Base-by-base conservation (phyloP, 2,888 invertebrate genomes). In the Spialia ferax region DNA sequence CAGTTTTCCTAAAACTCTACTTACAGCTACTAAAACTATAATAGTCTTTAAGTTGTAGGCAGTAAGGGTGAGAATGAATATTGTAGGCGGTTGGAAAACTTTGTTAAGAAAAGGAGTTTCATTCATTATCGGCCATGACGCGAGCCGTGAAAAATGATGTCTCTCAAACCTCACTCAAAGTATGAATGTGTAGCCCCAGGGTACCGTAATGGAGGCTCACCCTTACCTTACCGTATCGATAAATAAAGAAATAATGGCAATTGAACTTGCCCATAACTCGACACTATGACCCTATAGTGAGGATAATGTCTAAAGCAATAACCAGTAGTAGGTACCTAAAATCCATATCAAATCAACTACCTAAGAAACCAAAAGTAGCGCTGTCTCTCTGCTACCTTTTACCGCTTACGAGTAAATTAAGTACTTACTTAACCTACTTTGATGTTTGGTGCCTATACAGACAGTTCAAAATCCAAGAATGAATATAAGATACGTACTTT, bases 81-180 rank as follows among this genome's bases (percentile, higher is more conserved):
- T 55, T 42, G 6, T 4, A 0, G 20, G 13, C 7, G 23, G 13
- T n/a, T 13, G 20, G 13, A n/a, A 26, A 57, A 11, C 50, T 54
- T 69, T 64, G 56, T 29, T 26, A 62, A 59, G 68, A 68, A 69
- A 71, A 70, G 61, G 68, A 67, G 71, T 63, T 71, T 71, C 72
- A 75, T 75, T 75, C 72, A 73, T 75, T 75, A 75, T 65, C 57
- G 63, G 59, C 69, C 70, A 69, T 75, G 75, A 75, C 73, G 69
- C 59, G 69, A 69, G 71, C 65, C 68, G 71, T 73, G 75, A 75
- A 74, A 75, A 74, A 75, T 75, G 73, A 74, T 75, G 72, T 71
- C 71, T 62, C 64, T 68, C 62, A 66, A 42, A 70, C 70, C 71
- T 66, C 54, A 64, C 74, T 71, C 63, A 71, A 71, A 70, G 62